Evolutionary conservation across 2,888 invertebrate species (phyloP).

Genomic region (Sericinus montela): DNA sequence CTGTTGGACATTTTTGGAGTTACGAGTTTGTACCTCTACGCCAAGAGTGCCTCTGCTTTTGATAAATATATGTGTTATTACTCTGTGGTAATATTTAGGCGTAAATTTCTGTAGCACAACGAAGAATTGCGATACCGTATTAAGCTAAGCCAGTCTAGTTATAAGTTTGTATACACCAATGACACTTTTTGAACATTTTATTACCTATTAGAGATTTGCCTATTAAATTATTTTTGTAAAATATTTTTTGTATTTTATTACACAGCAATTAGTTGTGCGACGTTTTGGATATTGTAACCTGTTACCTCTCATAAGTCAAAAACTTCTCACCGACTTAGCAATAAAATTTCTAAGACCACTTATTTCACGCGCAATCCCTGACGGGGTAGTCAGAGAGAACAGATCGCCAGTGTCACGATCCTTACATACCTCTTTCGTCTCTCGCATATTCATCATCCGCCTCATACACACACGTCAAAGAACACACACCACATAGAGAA

Average conservation of each 20-base stretch:
- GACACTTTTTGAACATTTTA: slow-evolving; percentile 77
- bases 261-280: too few relatives aligned
- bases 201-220: slow-evolving; percentile 64
- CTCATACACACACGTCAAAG: too few relatives aligned
- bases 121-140: slow-evolving; percentile 48
- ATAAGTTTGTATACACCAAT: slow-evolving; percentile 73
- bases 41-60: slow-evolving; percentile 65
- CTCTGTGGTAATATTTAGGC: slow-evolving; percentile 20
- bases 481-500: too few relatives aligned
- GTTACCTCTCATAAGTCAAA: too few relatives aligned
- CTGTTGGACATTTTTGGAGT: slow-evolving; percentile 19
- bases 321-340: too few relatives aligned
- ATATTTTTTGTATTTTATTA: slow-evolving; percentile 30
- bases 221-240: slow-evolving; percentile 80
- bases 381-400: too few relatives aligned
- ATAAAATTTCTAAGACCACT: too few relatives aligned
- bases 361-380: too few relatives aligned
- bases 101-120: slow-evolving; percentile 42
- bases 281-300: too few relatives aligned
- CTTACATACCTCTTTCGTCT: too few relatives aligned
- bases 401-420: too few relatives aligned
- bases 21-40: slow-evolving; percentile 27
- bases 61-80: slow-evolving; percentile 33
- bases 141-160: slow-evolving; percentile 53
- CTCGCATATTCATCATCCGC: too few relatives aligned